A percentile compares a stretch with the other conserved stretches of the same genome.
phyloP scores from a whole-genome alignment of 2,113 vertebrate genomes.

The Chloroceryle aenea region DNA sequence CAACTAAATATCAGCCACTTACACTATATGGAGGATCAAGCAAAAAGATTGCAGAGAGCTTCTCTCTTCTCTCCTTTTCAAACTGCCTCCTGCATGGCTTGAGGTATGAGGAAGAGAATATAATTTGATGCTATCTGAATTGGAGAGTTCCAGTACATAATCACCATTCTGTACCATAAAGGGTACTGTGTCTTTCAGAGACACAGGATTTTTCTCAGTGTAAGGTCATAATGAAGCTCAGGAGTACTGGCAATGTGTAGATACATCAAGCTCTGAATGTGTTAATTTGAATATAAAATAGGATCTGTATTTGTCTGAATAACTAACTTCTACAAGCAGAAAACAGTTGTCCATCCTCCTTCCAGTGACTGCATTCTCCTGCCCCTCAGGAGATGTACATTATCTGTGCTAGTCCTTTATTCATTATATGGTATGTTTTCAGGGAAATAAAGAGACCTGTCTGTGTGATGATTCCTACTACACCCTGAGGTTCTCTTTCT shows the following conservation, averaged over 20 bases:
- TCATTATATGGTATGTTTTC: background rate
- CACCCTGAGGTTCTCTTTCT: background rate
- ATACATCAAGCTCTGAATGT: background rate
- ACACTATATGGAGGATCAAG: background rate
- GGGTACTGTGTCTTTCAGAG: background rate
- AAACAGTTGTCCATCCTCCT: background rate
- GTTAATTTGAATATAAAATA: background rate
- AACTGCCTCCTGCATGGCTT: background rate
- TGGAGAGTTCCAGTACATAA: no score
- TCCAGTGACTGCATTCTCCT: background rate
- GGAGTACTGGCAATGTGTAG: background rate
- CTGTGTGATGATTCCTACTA: background rate
- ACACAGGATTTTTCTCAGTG: background rate
- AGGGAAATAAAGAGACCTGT: background rate
- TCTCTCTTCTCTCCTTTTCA: background rate
- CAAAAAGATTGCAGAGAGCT: background rate
- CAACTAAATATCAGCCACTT: background rate
- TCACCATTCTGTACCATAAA: no score
- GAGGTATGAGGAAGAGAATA: background rate
- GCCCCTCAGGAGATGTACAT: background rate
- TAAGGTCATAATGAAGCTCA: background rate
- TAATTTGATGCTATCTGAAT: background rate
- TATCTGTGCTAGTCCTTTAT: background rate
- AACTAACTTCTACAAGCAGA: background rate
- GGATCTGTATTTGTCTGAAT: background rate